Evolutionary conservation across 2,888 invertebrate genomes (phyloP).

Genomic region (Erebia ligea): DNA sequence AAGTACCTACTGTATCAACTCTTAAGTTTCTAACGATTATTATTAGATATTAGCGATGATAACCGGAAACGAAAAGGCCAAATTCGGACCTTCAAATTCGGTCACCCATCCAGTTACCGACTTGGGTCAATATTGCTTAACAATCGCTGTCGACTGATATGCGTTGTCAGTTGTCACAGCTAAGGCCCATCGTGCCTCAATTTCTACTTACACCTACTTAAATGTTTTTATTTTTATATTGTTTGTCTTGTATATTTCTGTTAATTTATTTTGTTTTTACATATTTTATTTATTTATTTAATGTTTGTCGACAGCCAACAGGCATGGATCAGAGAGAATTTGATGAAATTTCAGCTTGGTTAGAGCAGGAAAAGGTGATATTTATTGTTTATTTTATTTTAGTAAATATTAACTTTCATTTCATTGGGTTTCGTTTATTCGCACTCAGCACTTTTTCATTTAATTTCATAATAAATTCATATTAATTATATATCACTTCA

Average conservation of each 20-base stretch:
- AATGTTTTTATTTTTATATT: constrained; percentile 14
- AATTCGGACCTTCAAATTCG: too few species aligned
- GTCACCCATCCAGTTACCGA: too few species aligned
- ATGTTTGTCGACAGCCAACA: constrained; percentile 66
- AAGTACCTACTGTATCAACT: too few species aligned
- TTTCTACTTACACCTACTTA: neutral
- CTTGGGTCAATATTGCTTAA: too few species aligned
- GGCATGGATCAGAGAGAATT: constrained; percentile 91
- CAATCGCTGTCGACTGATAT: too few species aligned
- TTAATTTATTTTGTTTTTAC: constrained; percentile 37
- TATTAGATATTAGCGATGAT: too few species aligned
- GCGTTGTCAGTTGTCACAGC: too few species aligned
- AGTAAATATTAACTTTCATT: neutral
- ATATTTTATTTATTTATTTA: constrained; percentile 32
- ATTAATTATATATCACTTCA: neutral
- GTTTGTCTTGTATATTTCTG: constrained; percentile 17
- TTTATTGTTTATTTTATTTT: constrained; percentile 44
- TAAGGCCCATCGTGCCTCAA: too few species aligned
- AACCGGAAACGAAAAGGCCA: too few species aligned
- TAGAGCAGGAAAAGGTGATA: constrained; percentile 90
- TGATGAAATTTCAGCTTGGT: constrained; percentile 97
- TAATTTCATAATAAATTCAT: neutral
- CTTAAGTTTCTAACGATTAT: too few species aligned
- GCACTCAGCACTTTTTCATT: constrained; percentile 4
- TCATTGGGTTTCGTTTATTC: neutral